Conservation (phyloP, 2,888 invertebrate species). For the Theristus sp. region DNA sequence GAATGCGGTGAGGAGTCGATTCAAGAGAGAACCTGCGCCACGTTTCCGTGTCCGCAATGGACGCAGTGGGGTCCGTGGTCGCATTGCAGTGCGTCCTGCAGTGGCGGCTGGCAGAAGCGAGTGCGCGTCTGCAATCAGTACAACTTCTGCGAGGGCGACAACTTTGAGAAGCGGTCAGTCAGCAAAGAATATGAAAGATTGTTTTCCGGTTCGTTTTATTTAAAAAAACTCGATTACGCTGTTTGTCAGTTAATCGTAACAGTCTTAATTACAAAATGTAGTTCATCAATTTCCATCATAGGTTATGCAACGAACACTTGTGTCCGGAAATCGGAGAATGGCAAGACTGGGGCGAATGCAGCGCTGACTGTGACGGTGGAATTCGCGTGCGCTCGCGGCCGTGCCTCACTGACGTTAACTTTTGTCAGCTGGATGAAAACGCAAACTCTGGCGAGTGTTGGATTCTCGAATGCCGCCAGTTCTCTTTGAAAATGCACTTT, state of each 20-base stretch:
- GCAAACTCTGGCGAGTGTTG: slow-evolving; percentile 76
- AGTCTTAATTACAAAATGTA: too few relatives aligned
- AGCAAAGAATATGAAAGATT: not conserved
- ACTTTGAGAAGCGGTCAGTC: not conserved
- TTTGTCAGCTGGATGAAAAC: slow-evolving; percentile 61
- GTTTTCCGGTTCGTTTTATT: too few relatives aligned
- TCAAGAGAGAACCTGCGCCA: not conserved
- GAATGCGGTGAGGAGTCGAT: not conserved
- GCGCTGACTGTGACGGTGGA: not conserved
- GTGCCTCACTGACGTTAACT: not conserved
- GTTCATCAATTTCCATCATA: not conserved
- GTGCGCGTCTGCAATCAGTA: not conserved
- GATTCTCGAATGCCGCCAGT: too few relatives aligned
- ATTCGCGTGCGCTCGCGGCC: not conserved
- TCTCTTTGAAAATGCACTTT: too few relatives aligned
- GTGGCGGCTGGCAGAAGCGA: not conserved
- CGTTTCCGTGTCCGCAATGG: not conserved
- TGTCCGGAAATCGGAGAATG: not conserved
- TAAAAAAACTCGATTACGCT: too few relatives aligned
- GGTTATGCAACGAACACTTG: not conserved
- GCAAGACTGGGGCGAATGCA: not conserved
- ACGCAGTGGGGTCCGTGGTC: not conserved
- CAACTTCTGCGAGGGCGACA: not conserved
- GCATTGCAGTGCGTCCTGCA: not conserved
- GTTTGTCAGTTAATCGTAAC: too few relatives aligned